Conservation (phyloP, 2,113 vertebrate genomes). For the Antidorcas marsupialis region DNA sequence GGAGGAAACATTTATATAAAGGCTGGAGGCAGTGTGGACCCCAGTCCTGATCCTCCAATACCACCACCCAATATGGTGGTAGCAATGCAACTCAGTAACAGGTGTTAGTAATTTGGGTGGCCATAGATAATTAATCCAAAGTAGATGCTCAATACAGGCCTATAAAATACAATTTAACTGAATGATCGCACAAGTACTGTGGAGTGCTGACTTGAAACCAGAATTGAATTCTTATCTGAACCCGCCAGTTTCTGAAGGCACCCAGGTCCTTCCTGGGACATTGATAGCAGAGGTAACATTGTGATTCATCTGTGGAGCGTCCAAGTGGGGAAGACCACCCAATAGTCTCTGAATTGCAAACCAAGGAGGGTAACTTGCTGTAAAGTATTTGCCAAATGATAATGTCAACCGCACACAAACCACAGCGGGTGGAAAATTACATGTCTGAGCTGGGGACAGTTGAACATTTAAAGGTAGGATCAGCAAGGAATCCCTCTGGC, state of each 20-base stretch:
- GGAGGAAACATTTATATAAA: not conserved
- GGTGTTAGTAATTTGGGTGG: not conserved
- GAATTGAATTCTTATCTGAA: conserved; percentile 15
- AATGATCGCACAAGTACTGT: not conserved
- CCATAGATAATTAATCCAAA: not conserved
- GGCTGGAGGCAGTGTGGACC: not conserved
- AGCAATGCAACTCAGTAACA: not conserved
- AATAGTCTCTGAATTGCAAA: not conserved
- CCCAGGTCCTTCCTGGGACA: not conserved
- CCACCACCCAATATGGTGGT: not conserved
- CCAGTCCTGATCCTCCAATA: not conserved
- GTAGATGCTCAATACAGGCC: not conserved
- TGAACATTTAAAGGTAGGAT: not conserved
- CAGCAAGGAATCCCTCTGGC: not conserved
- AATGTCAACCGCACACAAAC: not conserved
- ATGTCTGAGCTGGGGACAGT: not conserved
- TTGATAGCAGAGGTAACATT: not conserved
- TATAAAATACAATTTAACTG: not conserved
- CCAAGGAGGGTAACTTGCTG: not conserved
- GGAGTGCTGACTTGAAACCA: not conserved
- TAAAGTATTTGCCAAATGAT: conserved; percentile 43
- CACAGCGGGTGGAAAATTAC: not conserved
- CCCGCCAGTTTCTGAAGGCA: not conserved
- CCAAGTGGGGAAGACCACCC: not conserved
- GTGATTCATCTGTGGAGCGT: not conserved